Base-by-base conservation (phyloP, 1,140 invertebrate species). In the Neotoxoptera formosana region DNA sequence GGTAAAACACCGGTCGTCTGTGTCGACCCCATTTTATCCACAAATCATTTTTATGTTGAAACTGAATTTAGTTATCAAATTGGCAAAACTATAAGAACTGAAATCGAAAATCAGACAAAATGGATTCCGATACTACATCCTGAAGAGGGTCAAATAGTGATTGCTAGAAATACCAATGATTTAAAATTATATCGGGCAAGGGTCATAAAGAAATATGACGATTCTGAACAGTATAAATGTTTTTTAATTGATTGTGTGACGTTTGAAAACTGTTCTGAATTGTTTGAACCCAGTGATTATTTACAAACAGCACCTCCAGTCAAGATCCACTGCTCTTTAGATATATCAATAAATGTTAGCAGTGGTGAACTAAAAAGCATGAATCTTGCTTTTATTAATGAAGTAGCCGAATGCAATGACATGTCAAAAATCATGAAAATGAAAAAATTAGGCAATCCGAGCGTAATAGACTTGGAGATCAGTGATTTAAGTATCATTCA, bases 31-130 rank as follows among this genome's bases (percentile, higher is more conserved):
- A n/a, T 87, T 7, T 47, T 87, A 17, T 87, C 84, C 8, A 87
- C 17, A 7, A 47, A 87, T 47, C 23, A 87, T 87, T 87, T 87
- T 87, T 87, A 48, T 47, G 84, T 87, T 87, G 84, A 87, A 87
- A 87, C 84, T 7, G 41, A 47, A 87, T 47, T 48, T 0, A 87
- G 41, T n/a, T 23, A 47, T 87, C 1, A 87, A 87, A 48, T 48
- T 30, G 17, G 45, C 25, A 48, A 48, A 48, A n/a, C 1, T 30
- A 87, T 87, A n/a, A 48, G 30, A 48, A 87, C 23, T 47, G 30
- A 47, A 87, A 87, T 87, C 25, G 30, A 48, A 47, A 87, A 87
- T 11, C 45, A 87, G 41, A 87, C 30, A 48, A 87, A 87, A 1
- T n/a, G 84, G 84, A 87, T 47, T 48, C 30, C 84, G 0, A 45